Percentiles rank a stretch among this genome's conserved stretches.
phyloP scores from a whole-genome alignment of 2,888 invertebrate genomes.

The Ptilodon capucinus region DNA sequence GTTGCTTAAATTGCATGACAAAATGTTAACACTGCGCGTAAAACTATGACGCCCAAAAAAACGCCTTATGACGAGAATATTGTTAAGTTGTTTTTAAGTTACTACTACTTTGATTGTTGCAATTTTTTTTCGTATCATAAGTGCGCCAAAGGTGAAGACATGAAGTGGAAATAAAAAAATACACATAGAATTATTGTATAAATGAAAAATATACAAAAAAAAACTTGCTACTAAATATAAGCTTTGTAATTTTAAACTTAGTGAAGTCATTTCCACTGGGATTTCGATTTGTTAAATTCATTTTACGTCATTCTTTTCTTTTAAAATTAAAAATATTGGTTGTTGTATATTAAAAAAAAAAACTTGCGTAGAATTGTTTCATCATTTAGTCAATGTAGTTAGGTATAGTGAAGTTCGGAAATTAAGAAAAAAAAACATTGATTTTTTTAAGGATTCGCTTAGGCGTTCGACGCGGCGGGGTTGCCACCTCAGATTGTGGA shows the following conservation, averaged over 20 bases:
- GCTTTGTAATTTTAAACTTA: conserved; percentile 46
- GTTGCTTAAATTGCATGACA: too few relatives aligned
- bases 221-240: conserved; percentile 54
- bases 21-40: conserved; percentile 9
- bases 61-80: conserved; percentile 50
- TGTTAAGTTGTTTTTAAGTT: conserved; percentile 75
- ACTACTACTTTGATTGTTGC: conserved; percentile 59
- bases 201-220: conserved; percentile 72
- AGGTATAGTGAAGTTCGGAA: conserved; percentile 29
- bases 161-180: conserved; percentile 37
- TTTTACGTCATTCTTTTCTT: conserved; percentile 10
- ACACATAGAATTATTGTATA: conserved; percentile 64
- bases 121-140: conserved; percentile 68
- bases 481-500: conserved; percentile 4
- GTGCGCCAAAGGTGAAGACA: conserved; percentile 75
- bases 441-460: conserved; percentile 62
- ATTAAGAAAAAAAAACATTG: conserved; percentile 52
- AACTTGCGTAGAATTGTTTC: conserved; percentile 36
- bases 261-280: conserved; percentile 21
- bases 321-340: conserved; percentile 56
- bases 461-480: not conserved
- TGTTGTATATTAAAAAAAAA: conserved; percentile 66
- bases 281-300: conserved; percentile 8
- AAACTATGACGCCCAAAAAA: conserved; percentile 39
- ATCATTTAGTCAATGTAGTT: conserved; percentile 42